These are phyloP conservation scores for Halcyon senegalensis DNA, from an alignment of 2,113 vertebrate genomes.

Conservation along the genomic window DNA sequence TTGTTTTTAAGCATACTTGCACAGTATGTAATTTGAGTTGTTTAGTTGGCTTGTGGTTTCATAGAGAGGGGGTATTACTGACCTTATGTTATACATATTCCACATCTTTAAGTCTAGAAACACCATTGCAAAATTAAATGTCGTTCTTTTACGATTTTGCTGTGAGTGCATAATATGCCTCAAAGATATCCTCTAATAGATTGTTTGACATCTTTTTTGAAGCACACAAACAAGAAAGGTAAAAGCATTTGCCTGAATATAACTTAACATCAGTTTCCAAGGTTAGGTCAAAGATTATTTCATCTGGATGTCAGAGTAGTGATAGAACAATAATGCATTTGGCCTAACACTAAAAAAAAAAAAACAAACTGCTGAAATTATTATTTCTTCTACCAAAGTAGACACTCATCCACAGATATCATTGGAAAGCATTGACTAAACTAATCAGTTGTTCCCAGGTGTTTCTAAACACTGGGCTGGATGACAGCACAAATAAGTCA, in stretches of 20 bases:
- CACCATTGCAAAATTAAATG: not conserved
- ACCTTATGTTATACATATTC: not conserved
- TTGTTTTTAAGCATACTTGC: not conserved
- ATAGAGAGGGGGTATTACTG: rapidly evolving
- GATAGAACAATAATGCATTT: not conserved
- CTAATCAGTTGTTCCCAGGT: not conserved
- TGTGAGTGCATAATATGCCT: not conserved
- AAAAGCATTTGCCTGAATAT: not conserved
- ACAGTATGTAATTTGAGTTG: not conserved
- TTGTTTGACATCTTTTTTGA: not conserved
- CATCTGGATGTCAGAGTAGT: not conserved
- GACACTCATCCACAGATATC: not conserved
- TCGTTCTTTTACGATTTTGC: not conserved
- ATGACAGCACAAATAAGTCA: not conserved
- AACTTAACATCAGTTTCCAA: not conserved
- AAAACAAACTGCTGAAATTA: not conserved
- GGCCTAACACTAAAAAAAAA: not conserved
- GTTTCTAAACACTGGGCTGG: not conserved
- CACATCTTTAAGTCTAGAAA: not conserved
- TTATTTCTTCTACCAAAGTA: not conserved
- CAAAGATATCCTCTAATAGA: not conserved
- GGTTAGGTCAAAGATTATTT: not conserved
- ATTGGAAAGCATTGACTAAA: not conserved
- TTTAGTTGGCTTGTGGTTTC: not conserved
- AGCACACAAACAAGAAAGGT: not conserved